Conservation (phyloP, 2,888 invertebrate genomes). For the Melinopterus prodromus region DNA sequence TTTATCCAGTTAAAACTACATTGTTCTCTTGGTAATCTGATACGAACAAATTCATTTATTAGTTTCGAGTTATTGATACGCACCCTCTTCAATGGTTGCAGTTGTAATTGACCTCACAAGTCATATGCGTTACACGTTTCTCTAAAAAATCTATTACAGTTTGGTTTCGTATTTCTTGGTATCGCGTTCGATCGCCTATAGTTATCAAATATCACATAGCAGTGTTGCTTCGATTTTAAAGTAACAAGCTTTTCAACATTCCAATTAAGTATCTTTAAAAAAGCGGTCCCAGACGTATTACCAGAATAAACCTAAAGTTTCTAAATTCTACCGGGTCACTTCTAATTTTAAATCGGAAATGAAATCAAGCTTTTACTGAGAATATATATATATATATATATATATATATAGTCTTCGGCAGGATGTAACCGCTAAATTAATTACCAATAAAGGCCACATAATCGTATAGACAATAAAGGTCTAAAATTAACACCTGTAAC, state of each 20-base stretch:
- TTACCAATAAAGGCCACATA: too few species aligned
- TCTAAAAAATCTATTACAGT: neutral
- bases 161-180: neutral
- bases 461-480: too few species aligned
- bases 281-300: neutral
- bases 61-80: neutral
- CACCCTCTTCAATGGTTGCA: neutral
- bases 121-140: neutral
- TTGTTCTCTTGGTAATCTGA: too few species aligned
- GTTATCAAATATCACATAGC: neutral
- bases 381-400: too few species aligned
- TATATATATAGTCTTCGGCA: too few species aligned
- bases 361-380: too few species aligned
- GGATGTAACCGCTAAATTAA: too few species aligned
- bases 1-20: too few species aligned
- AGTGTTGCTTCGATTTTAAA: neutral
- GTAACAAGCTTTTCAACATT: neutral
- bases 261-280: neutral
- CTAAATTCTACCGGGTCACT: neutral
- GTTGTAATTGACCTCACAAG: neutral
- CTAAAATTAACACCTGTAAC: too few species aligned
- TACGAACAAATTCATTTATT: neutral
- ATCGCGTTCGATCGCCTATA: neutral
- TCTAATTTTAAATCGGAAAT: too few species aligned
- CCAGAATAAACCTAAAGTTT: neutral